These are phyloP conservation scores for Neocrepidodera transversa DNA, from an alignment of 2,888 invertebrate species.

Conservation along the genomic window DNA sequence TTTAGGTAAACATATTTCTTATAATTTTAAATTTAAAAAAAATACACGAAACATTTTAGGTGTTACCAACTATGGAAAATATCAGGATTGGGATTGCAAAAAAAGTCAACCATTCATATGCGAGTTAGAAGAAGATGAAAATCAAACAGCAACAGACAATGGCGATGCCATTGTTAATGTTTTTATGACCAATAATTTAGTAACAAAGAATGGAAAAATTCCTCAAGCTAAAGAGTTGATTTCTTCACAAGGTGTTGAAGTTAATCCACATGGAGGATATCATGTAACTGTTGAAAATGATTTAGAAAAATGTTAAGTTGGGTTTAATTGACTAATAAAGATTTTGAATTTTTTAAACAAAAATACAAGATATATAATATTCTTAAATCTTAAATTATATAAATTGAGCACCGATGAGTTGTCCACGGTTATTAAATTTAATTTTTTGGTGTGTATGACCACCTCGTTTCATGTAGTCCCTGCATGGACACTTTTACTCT, in stretches of 20 bases:
- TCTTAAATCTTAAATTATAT: too few relatives aligned
- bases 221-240: conserved; percentile 2
- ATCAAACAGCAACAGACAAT: background rate
- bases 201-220: conserved; percentile 1
- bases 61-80: conserved; percentile 2
- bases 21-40: too few relatives aligned
- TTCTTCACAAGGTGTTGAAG: conserved; percentile 7
- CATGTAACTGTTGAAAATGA: conserved; percentile 14
- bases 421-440: too few relatives aligned
- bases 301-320: conserved; percentile 2
- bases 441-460: too few relatives aligned
- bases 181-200: conserved; percentile 10
- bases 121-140: conserved; percentile 3
- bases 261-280: conserved; percentile 8
- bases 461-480: too few relatives aligned
- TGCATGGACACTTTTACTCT: too few relatives aligned
- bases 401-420: too few relatives aligned
- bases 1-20: background rate
- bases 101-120: conserved; percentile 9
- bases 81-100: background rate
- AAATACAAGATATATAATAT: too few relatives aligned
- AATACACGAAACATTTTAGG: too few relatives aligned
- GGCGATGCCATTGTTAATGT: conserved; percentile 12
- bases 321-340: too few relatives aligned
- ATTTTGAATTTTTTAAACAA: too few relatives aligned